Evolutionary conservation across 53 echinoderm and acorn worm species (phyloP).

Genomic region (Pentamera pediparva): DNA sequence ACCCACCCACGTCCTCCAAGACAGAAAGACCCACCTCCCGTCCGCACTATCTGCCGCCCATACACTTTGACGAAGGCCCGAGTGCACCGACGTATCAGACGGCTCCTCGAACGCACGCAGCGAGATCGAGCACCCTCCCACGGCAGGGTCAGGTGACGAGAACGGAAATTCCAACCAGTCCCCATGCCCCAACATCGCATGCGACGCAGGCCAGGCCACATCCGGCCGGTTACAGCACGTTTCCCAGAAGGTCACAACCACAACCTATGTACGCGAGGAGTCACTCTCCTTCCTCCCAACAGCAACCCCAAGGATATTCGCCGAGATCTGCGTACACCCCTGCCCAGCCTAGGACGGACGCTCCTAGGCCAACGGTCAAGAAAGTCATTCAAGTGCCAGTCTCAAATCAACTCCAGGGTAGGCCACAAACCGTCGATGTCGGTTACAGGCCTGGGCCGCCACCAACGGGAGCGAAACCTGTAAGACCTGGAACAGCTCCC

Average conservation of each 20-base stretch:
- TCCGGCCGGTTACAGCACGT: slow-evolving; percentile 11
- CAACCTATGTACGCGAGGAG: neutral
- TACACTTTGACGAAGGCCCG: neutral
- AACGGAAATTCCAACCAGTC: slow-evolving; percentile 13
- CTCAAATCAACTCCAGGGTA: slow-evolving; percentile 8
- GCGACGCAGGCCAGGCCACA: neutral
- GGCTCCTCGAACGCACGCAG: neutral
- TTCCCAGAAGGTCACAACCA: slow-evolving; percentile 14
- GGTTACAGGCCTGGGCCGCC: neutral
- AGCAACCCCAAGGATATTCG: neutral
- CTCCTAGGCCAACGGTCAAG: neutral
- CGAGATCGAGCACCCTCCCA: slow-evolving; percentile 12
- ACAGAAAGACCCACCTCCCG: neutral
- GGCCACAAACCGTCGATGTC: neutral
- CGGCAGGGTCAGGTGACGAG: neutral
- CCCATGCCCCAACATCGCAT: neutral
- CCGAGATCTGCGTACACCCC: neutral
- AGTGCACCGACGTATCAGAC: slow-evolving; percentile 1
- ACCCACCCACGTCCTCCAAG: too few species aligned
- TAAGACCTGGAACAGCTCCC: neutral
- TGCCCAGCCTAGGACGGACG: neutral
- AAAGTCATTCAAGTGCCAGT: slow-evolving; percentile 23
- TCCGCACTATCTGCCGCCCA: slow-evolving; percentile 5
- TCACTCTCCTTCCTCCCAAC: neutral
- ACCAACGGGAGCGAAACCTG: neutral